A percentile compares a stretch with the other conserved stretches of the same genome.
phyloP scores from a whole-genome alignment of 2,888 invertebrate genomes.

The Ptychoptera contaminata region DNA sequence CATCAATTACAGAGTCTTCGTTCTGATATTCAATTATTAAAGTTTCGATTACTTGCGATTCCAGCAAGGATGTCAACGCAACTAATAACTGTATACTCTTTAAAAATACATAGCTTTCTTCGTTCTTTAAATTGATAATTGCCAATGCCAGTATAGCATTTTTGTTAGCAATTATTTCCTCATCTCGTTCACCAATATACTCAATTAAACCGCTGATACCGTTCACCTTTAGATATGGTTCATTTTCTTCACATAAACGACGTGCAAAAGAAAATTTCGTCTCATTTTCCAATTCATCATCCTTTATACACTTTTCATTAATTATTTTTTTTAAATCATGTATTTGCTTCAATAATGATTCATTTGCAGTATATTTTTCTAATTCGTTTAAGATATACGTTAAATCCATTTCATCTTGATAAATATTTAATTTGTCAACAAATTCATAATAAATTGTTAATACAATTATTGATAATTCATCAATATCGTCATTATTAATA shows the following conservation, averaged over 20 bases:
- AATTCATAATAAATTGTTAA: conserved; percentile 20
- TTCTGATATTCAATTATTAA: conserved; percentile 25
- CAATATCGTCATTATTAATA: conserved; percentile 11
- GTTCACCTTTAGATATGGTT: conserved; percentile 25
- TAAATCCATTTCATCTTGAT: no score
- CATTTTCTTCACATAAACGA: conserved; percentile 18
- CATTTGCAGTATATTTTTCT: no score
- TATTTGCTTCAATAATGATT: no score
- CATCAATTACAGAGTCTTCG: conserved; percentile 20
- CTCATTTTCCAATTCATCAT: no score
- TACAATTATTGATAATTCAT: conserved; percentile 8
- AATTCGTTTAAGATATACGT: no score
- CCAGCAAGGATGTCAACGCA: conserved; percentile 20
- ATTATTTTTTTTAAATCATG: no score
- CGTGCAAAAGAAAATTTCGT: conserved; percentile 13
- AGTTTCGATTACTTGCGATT: conserved; percentile 23
- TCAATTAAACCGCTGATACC: conserved; percentile 24
- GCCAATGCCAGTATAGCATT: conserved; percentile 25
- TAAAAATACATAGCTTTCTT: conserved; percentile 28
- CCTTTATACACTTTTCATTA: no score
- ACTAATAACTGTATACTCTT: conserved; percentile 27
- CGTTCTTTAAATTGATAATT: conserved; percentile 19
- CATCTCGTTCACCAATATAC: conserved; percentile 19
- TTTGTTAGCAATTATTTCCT: conserved; percentile 18
- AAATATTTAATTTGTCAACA: conserved; percentile 13